A percentile compares a stretch with the other conserved stretches of the same genome.
Evolutionary conservation across 2,888 invertebrate species (phyloP).

Genomic region (Oasisia sp.): DNA sequence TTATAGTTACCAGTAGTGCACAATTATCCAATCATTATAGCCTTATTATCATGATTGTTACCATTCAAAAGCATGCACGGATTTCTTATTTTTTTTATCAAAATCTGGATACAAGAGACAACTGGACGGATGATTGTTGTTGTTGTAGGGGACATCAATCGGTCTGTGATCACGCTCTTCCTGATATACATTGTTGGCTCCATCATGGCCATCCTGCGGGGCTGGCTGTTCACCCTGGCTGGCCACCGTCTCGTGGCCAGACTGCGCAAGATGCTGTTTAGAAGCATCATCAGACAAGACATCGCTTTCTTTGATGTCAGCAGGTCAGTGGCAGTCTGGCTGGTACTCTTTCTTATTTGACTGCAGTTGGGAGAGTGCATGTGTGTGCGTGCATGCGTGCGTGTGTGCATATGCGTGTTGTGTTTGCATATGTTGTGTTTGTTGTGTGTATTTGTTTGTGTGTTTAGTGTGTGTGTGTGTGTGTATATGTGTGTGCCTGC

Average conservation of each 20-base stretch:
- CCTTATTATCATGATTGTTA: too few relatives aligned
- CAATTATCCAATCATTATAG: too few relatives aligned
- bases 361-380: neutral
- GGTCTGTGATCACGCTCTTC: slow-evolving; percentile 55
- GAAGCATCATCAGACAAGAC: slow-evolving; percentile 56
- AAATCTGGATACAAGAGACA: too few relatives aligned
- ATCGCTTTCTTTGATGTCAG: slow-evolving; percentile 63
- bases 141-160: slow-evolving; percentile 54
- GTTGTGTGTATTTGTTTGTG: too few relatives aligned
- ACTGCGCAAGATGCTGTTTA: slow-evolving; percentile 56
- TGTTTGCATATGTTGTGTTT: too few relatives aligned
- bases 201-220: slow-evolving; percentile 51
- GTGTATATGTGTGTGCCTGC: too few relatives aligned
- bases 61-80: too few relatives aligned
- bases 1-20: too few relatives aligned
- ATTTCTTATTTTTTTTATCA: too few relatives aligned
- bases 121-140: neutral
- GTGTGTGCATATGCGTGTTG: too few relatives aligned
- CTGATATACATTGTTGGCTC: slow-evolving; percentile 55
- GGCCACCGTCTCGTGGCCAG: slow-evolving; percentile 62
- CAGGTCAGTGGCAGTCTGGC: slow-evolving; percentile 44
- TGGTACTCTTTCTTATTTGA: neutral
- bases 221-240: slow-evolving; percentile 60
- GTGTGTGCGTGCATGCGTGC: neutral
- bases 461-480: too few relatives aligned